Evolutionary conservation across 2,888 invertebrate genomes (phyloP), one percentile per base, ranked within the genome.

Genomic region (Craniophora ligustri): DNA sequence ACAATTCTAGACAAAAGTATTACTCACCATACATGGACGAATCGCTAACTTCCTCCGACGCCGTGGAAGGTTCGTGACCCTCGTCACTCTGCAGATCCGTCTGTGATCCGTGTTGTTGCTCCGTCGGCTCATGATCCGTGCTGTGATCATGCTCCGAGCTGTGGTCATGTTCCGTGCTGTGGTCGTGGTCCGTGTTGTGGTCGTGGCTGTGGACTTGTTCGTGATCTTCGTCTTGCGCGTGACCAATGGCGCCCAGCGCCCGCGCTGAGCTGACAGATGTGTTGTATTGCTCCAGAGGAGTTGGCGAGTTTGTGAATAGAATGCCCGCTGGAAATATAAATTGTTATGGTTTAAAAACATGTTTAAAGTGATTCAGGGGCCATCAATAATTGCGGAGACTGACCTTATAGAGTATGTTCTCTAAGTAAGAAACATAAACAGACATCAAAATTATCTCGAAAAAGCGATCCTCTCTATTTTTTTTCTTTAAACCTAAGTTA

Each of bases 271-370:
- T 94, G 51, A 93, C 82, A 1, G 92, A 87, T 5, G 85, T 76
- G 73, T 93, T 93, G 82, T 88, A 90, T 76, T 89, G 94, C 83
- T 91, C 94, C 53, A 94, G 88, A 0, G 94, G 92, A 30, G 95
- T 94, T 35, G 95, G 95, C 54, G 95, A 94, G 86, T 94, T 95
- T 19, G 94, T 91, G 75, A 96, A 95, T 66, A 96, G 94, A 40
- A 96, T 93, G 39, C 96, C 96, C 75, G 95, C 97, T 96, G 87
- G 30, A 94, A 60, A 40, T 50, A 0, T 8, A 31, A 21, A 7
- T n/a, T 2, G 2, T 10, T 6, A 21, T 23, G 1, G 1, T 57
- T 2, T 28, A 32, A n/a, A n/a, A n/a, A n/a, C n/a, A n/a, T n/a
- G n/a, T n/a, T n/a, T n/a, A n/a, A n/a, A n/a, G n/a, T n/a, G n/a